Evolutionary conservation across 2,888 invertebrate genomes (phyloP).

Genomic region (Trichogramma dendrolimi): DNA sequence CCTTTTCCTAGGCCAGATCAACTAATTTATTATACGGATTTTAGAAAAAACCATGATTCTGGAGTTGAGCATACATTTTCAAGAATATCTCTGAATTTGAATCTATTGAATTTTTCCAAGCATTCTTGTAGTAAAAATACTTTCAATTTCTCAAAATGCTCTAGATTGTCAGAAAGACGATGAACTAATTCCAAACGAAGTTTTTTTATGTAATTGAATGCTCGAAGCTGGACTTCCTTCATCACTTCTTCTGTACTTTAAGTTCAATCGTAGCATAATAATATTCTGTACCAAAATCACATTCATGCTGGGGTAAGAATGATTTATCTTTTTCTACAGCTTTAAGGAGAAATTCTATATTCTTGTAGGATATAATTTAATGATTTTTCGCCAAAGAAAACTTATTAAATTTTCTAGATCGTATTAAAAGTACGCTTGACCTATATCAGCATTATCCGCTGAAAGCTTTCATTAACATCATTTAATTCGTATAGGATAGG

Average conservation of each 20-base stretch:
- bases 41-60: too few relatives aligned
- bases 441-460: conserved; percentile 19
- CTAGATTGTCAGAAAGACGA: conserved; percentile 16
- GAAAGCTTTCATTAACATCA: conserved; percentile 20
- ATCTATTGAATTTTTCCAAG: neutral
- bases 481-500: conserved; percentile 22
- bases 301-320: conserved; percentile 15
- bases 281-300: conserved; percentile 25
- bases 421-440: conserved; percentile 15
- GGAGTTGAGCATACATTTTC: too few relatives aligned
- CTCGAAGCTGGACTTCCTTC: conserved; percentile 14
- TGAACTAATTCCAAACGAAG: conserved; percentile 13
- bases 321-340: conserved; percentile 20
- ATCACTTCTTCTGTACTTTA: conserved; percentile 4
- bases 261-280: conserved; percentile 2
- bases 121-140: conserved; percentile 16
- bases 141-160: conserved; percentile 8
- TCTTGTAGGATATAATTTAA: conserved; percentile 18
- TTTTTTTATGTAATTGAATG: conserved; percentile 6
- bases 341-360: conserved; percentile 2
- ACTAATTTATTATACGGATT: too few relatives aligned
- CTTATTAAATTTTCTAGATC: conserved; percentile 15
- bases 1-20: too few relatives aligned
- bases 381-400: conserved; percentile 21
- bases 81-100: neutral